Evolutionary conservation across 2,888 invertebrate species (phyloP).

Genomic region (Diachrysia chrysitis): DNA sequence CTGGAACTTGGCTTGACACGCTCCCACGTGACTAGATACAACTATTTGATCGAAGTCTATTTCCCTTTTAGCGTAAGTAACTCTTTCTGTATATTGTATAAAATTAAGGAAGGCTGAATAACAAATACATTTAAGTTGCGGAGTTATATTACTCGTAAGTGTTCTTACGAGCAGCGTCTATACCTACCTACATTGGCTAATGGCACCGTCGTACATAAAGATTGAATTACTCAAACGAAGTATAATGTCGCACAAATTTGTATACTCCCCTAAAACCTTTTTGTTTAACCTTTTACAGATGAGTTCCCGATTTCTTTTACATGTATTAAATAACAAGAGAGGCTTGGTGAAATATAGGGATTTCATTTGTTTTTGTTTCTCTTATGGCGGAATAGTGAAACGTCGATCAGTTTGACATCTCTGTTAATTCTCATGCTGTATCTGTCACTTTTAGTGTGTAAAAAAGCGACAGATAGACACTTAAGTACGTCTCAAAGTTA

Average conservation of each 20-base stretch:
- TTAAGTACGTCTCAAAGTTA: no score
- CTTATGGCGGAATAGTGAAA: no score
- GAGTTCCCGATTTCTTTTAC: constrained; percentile 12
- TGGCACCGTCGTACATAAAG: constrained; percentile 22
- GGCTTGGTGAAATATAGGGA: background rate
- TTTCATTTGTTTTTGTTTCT: background rate
- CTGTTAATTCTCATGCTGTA: no score
- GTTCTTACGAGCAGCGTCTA: constrained; percentile 15
- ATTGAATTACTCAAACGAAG: constrained; percentile 41
- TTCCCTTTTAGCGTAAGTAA: background rate
- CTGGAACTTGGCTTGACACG: no score
- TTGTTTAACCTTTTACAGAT: constrained; percentile 20
- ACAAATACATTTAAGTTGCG: constrained; percentile 6
- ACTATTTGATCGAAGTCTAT: background rate
- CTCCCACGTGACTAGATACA: no score
- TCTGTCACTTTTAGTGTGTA: no score
- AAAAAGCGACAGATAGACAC: no score
- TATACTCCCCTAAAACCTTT: constrained; percentile 19
- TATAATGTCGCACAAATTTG: constrained; percentile 25
- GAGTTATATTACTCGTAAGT: constrained; percentile 10
- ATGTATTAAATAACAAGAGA: background rate
- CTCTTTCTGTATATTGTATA: background rate
- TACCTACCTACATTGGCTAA: constrained; percentile 20
- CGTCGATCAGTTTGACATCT: no score
- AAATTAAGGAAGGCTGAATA: constrained; percentile 1